Evolutionary conservation across 2,888 invertebrate species (phyloP).

Genomic region (Melangyna quadrimaculata): DNA sequence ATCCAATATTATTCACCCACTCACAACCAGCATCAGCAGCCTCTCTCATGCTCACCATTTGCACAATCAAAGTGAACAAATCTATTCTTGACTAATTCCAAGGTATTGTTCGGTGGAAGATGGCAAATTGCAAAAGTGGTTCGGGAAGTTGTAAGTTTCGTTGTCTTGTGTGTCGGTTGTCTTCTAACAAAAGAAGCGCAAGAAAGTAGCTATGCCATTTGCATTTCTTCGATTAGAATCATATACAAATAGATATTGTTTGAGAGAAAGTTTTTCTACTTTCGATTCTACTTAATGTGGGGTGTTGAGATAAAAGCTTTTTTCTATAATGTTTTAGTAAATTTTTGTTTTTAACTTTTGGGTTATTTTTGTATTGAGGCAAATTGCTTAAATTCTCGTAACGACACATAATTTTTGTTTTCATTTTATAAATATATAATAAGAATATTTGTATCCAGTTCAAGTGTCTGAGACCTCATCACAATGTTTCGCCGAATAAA

Average conservation of each 20-base stretch:
- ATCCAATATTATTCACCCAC: slow-evolving; percentile 15
- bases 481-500: no score
- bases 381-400: not conserved
- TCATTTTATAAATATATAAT: not conserved
- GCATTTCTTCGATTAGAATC: slow-evolving; percentile 63
- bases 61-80: slow-evolving; percentile 52
- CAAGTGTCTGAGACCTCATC: no score
- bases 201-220: slow-evolving; percentile 39
- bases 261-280: slow-evolving; percentile 39
- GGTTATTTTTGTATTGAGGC: not conserved
- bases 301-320: slow-evolving; percentile 55
- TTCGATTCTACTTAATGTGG: slow-evolving; percentile 1
- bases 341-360: not conserved
- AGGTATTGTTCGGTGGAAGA: slow-evolving; percentile 47
- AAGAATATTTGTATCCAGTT: no score
- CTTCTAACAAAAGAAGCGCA: slow-evolving; percentile 12
- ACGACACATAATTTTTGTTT: not conserved
- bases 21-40: not conserved
- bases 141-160: slow-evolving; percentile 47
- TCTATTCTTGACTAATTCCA: slow-evolving; percentile 53
- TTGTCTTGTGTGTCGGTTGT: slow-evolving; percentile 3
- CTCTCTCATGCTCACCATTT: slow-evolving; percentile 12
- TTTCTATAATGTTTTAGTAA: slow-evolving; percentile 7
- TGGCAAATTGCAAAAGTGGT: slow-evolving; percentile 66
- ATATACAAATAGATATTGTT: slow-evolving; percentile 44